Conservation (phyloP, 1,140 invertebrate species). For the Anagrus nilaparvatae region DNA sequence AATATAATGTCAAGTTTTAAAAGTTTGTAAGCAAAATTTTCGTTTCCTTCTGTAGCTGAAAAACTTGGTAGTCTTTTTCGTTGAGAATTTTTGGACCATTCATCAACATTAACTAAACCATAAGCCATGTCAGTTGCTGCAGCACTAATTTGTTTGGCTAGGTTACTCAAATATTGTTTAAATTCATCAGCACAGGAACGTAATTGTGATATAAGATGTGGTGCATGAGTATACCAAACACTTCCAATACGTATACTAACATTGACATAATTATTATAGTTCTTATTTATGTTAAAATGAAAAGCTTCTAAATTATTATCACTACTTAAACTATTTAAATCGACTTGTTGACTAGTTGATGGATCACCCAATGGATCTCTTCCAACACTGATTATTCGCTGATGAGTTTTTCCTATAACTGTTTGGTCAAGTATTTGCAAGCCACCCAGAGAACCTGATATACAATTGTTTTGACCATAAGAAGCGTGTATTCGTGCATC, state of each 20-base stretch:
- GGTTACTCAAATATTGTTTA: constrained; percentile 58
- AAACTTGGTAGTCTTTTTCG: constrained; percentile 34
- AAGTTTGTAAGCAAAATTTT: constrained; percentile 16
- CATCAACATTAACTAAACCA: constrained; percentile 67
- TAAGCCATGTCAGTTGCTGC: constrained; percentile 91
- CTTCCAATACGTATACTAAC: constrained; percentile 71
- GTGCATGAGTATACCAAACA: constrained; percentile 87
- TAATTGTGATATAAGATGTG: constrained; percentile 75
- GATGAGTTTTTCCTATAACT: constrained; percentile 69
- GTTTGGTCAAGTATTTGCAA: constrained; percentile 86
- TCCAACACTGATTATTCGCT: constrained; percentile 77
- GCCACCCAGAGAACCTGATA: constrained; percentile 80
- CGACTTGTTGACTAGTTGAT: neutral
- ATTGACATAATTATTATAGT: too few relatives aligned
- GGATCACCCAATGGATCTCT: constrained; percentile 55
- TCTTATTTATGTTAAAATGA: too few relatives aligned
- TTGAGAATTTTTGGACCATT: constrained; percentile 34
- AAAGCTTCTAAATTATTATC: constrained; percentile 36
- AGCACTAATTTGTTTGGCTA: constrained; percentile 72
- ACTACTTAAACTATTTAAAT: too few relatives aligned
- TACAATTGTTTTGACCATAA: constrained; percentile 50
- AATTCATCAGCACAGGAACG: constrained; percentile 63
- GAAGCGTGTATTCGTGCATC: constrained; percentile 85
- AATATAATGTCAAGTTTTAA: constrained; percentile 63
- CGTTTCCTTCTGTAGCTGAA: constrained; percentile 25